phyloP scores from a whole-genome alignment of 2,113 vertebrate species.

The Desmodus rotundus region DNA sequence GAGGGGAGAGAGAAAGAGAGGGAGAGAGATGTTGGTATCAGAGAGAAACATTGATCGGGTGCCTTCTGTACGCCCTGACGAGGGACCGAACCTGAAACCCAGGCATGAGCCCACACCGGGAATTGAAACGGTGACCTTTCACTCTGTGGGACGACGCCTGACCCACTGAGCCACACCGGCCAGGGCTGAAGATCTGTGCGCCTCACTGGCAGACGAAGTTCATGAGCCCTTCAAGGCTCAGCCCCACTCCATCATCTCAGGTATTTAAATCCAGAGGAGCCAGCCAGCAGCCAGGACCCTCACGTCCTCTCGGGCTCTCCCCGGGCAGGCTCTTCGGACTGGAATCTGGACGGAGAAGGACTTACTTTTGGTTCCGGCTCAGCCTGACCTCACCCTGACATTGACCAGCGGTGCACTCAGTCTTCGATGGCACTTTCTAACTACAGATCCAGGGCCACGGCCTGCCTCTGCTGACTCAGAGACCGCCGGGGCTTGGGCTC shows the following conservation, averaged over 20 bases:
- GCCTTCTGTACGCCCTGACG: too few relatives aligned
- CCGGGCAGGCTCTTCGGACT: background rate
- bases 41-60: too few relatives aligned
- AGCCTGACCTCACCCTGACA: background rate
- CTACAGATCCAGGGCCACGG: background rate
- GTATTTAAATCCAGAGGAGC: background rate
- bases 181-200: background rate
- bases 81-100: too few relatives aligned
- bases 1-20: too few relatives aligned
- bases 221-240: background rate
- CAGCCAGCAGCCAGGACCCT: background rate
- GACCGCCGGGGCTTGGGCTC: background rate
- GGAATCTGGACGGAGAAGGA: background rate
- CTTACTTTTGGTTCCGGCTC: background rate
- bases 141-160: too few relatives aligned
- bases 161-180: too few relatives aligned
- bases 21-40: too few relatives aligned
- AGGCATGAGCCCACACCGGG: too few relatives aligned
- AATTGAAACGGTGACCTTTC: too few relatives aligned
- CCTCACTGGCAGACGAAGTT: background rate
- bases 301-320: background rate
- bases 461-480: background rate
- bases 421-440: background rate
- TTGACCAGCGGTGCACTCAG: background rate
- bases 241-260: background rate